Percentiles rank a stretch among this genome's conserved stretches.
Evolutionary conservation across 2,797 vertebrate genomes (phyloP).

Genomic region (Chaenodraco wilsoni): DNA sequence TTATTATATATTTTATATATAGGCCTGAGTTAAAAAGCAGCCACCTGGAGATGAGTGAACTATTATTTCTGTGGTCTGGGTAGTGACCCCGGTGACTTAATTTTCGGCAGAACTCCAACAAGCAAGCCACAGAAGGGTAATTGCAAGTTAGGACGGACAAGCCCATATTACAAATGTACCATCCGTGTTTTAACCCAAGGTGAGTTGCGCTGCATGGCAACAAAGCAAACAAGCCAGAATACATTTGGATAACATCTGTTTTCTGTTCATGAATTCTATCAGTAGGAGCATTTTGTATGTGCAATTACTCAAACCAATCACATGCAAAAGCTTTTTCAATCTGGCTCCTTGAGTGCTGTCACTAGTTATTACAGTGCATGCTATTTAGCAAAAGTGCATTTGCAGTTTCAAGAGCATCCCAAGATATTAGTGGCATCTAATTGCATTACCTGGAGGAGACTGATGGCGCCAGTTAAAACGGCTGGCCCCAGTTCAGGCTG

Average conservation of each 20-base stretch:
- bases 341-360: conserved; percentile 82
- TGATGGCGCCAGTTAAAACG: conserved; percentile 88
- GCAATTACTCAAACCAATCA: conserved; percentile 78
- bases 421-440: conserved; percentile 89
- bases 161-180: conserved; percentile 22
- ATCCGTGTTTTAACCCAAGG: conserved; percentile 39
- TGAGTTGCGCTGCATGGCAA: conserved; percentile 61
- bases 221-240: conserved; percentile 60
- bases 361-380: conserved; percentile 84
- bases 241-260: conserved; percentile 70
- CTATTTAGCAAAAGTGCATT: conserved; percentile 88
- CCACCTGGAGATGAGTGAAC: conserved; percentile 22
- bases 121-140: conserved; percentile 34
- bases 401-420: conserved; percentile 88
- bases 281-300: conserved; percentile 58
- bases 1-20: conserved; percentile 12
- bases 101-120: conserved; percentile 28
- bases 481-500: conserved; percentile 81
- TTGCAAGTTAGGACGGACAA: conserved; percentile 21
- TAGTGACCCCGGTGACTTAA: conserved; percentile 34
- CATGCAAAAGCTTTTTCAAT: conserved; percentile 76
- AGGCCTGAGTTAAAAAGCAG: conserved; percentile 17
- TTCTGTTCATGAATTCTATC: conserved; percentile 75
- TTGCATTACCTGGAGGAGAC: conserved; percentile 89
- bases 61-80: conserved; percentile 27